These are phyloP conservation scores for Dicaeum eximium DNA, from an alignment of 2,113 vertebrate species.

Conservation along the genomic window DNA sequence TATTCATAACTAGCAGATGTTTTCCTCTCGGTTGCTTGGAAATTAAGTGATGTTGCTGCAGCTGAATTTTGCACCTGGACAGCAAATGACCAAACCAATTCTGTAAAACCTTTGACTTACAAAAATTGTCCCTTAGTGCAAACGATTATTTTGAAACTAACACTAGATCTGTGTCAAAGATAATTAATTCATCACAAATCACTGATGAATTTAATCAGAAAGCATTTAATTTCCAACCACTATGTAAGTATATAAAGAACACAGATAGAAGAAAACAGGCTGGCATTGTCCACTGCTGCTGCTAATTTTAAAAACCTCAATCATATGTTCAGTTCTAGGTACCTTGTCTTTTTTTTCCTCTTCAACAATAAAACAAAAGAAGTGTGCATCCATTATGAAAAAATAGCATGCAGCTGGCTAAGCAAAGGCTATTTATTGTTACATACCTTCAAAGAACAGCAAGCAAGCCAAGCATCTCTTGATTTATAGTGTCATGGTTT, in stretches of 20 bases:
- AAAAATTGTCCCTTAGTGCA: neutral
- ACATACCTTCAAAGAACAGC: neutral
- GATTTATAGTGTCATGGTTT: neutral
- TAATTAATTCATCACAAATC: neutral
- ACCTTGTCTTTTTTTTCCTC: neutral
- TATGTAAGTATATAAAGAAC: neutral
- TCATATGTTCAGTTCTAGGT: neutral
- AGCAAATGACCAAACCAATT: neutral
- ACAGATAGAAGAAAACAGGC: neutral
- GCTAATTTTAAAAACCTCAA: neutral
- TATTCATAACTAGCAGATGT: conserved; percentile 52
- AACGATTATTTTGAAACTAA: neutral
- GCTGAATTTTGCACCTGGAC: conserved; percentile 56
- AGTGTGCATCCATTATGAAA: neutral
- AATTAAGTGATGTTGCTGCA: conserved; percentile 55
- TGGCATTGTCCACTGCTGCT: neutral
- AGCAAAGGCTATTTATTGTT: neutral
- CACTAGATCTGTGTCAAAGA: neutral
- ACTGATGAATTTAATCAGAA: neutral
- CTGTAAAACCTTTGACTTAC: neutral
- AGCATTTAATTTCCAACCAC: neutral
- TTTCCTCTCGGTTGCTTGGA: conserved; percentile 42
- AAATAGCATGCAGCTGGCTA: neutral
- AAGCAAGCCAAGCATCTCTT: neutral
- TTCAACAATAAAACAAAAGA: neutral